Conservation (phyloP, 2,113 vertebrate genomes). For the Pelecanoides urinatrix region DNA sequence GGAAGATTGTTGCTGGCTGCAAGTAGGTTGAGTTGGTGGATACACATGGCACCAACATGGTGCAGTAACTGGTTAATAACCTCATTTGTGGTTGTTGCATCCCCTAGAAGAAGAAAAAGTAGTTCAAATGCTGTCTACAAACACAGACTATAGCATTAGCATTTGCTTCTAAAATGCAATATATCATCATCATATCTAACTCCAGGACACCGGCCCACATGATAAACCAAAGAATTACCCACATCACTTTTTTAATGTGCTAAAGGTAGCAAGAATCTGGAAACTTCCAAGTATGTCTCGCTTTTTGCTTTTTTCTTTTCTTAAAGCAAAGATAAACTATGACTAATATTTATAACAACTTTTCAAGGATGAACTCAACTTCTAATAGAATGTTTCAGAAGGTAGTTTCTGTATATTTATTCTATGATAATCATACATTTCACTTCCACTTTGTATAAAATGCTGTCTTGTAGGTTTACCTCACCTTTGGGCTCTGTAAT, state of each 20-base stretch:
- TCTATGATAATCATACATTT: background rate
- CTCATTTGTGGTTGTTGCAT: conserved; percentile 88
- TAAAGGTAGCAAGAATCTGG: background rate
- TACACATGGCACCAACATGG: conserved; percentile 98
- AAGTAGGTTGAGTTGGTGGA: conserved; percentile 95
- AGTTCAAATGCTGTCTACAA: background rate
- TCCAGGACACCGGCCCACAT: background rate
- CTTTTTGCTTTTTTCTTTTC: background rate
- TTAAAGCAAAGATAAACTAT: background rate
- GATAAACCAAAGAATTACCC: background rate
- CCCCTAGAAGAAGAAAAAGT: conserved; percentile 75
- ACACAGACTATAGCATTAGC: background rate
- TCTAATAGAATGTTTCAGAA: background rate
- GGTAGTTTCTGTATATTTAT: background rate
- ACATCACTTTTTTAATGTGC: background rate
- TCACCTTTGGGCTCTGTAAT: conserved; percentile 93
- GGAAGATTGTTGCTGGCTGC: conserved; percentile 88
- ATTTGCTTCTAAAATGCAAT: background rate
- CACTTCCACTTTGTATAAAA: background rate
- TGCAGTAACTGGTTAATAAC: conserved; percentile 97
- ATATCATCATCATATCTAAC: background rate
- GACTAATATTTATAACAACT: background rate
- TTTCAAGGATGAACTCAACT: background rate
- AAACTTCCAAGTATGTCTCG: background rate
- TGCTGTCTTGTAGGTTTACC: background rate